Evolutionary conservation across 2,888 invertebrate genomes (phyloP).

Genomic region (Octonoba sinensis): DNA sequence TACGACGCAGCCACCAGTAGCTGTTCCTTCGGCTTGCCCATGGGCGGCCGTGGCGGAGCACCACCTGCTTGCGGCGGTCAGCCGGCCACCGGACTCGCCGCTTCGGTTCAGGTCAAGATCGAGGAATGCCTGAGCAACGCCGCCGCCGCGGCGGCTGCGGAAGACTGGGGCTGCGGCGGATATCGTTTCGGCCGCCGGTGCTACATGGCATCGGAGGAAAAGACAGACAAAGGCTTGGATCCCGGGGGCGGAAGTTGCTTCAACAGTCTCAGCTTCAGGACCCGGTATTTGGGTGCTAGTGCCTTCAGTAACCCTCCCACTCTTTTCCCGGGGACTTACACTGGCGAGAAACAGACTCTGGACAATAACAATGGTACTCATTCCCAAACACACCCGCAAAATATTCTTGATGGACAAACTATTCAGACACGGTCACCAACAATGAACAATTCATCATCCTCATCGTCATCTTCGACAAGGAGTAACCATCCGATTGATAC

Average conservation of each 20-base stretch:
- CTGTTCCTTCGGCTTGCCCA: constrained; percentile 50
- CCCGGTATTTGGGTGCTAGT: constrained; percentile 61
- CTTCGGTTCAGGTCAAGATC: constrained; percentile 55
- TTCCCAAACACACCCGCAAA: background rate
- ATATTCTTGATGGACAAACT: background rate
- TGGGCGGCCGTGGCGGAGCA: constrained; percentile 23
- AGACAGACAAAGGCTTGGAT: constrained; percentile 25
- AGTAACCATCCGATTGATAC: constrained; percentile 33
- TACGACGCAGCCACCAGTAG: constrained; percentile 56
- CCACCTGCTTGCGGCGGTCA: constrained; percentile 5
- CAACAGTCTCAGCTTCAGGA: constrained; percentile 19
- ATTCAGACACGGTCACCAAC: constrained; percentile 11
- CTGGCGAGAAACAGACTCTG: constrained; percentile 6
- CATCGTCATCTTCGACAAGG: constrained; percentile 34
- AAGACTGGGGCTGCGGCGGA: constrained; percentile 53
- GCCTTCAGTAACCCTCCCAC: constrained; percentile 62
- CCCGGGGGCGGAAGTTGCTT: constrained; percentile 20
- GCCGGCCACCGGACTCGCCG: background rate
- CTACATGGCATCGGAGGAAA: constrained; percentile 47
- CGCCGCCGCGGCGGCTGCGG: background rate
- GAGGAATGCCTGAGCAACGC: constrained; percentile 51
- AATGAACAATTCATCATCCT: constrained; percentile 24
- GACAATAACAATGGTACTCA: constrained; percentile 3
- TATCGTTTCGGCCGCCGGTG: constrained; percentile 42
- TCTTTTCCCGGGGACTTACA: constrained; percentile 39